Evolutionary conservation across 2,888 invertebrate genomes (phyloP).

Genomic region (Chironomus tentans): DNA sequence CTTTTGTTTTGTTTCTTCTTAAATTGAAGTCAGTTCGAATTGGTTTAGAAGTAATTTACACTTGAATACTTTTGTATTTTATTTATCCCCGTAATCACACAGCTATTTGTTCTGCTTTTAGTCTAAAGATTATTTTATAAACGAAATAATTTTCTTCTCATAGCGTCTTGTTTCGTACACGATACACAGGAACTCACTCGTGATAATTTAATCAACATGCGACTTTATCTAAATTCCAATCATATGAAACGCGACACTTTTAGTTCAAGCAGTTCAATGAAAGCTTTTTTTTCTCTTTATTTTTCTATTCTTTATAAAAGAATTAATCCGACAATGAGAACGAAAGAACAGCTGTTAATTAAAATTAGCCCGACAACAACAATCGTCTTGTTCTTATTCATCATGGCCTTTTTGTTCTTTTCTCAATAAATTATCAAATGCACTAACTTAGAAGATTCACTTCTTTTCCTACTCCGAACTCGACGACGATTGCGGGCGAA

Average conservation of each 20-base stretch:
- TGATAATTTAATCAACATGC: conserved; percentile 21
- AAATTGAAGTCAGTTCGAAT: neutral
- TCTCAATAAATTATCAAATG: neutral
- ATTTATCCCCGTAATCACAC: neutral
- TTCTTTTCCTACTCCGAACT: neutral
- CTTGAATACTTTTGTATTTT: neutral
- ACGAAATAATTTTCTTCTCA: neutral
- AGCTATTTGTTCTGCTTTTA: neutral
- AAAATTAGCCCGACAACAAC: conserved; percentile 11
- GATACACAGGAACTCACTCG: conserved; percentile 20
- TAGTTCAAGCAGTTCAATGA: neutral
- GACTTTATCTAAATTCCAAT: conserved; percentile 15
- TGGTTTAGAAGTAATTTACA: neutral
- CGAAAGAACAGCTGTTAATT: conserved; percentile 20
- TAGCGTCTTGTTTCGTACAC: neutral
- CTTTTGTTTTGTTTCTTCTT: neutral
- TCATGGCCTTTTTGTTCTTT: neutral
- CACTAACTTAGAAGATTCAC: neutral
- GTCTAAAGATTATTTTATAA: neutral
- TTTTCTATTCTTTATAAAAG: conserved; percentile 1
- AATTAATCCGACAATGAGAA: conserved; percentile 2
- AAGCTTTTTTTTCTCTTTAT: neutral
- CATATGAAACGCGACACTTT: conserved; percentile 10
- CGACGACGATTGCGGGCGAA: neutral
- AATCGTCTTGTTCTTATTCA: conserved; percentile 11